A percentile compares a stretch with the other conserved stretches of the same genome.
Conservation (phyloP, 2,797 vertebrate species). For the Novumbra hubbsi region DNA sequence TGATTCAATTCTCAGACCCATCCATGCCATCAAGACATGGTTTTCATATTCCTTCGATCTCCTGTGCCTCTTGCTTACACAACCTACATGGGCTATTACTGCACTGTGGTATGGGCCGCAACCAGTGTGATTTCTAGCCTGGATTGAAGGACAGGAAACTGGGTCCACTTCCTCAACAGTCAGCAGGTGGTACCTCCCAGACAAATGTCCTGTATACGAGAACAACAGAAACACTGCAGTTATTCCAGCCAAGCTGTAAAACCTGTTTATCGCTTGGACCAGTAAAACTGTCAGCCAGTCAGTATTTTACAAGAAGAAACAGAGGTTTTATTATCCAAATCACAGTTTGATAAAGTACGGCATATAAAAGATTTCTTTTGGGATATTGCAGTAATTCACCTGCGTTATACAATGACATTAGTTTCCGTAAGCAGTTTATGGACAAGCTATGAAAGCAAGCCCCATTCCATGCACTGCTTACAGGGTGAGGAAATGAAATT, state of each 20-base stretch:
- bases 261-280: neutral
- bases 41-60: too few species aligned
- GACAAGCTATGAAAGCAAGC: neutral
- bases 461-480: neutral
- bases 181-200: conserved; percentile 9
- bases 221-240: conserved; percentile 14
- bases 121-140: neutral
- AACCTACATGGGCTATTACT: too few species aligned
- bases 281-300: neutral
- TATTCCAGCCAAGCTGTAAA: neutral
- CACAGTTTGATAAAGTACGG: neutral
- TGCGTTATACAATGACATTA: neutral
- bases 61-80: too few species aligned
- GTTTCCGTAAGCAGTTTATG: neutral
- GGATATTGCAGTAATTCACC: neutral
- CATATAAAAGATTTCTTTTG: neutral
- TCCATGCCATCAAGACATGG: too few species aligned
- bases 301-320: neutral
- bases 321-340: neutral
- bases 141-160: neutral
- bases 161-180: conserved; percentile 5
- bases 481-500: neutral
- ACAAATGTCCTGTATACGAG: conserved; percentile 14
- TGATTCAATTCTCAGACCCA: too few species aligned
- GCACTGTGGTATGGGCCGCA: too few species aligned